These are phyloP conservation scores for Acyrthosiphon pisum DNA, from an alignment of 1,140 invertebrate species.

Conservation along the genomic window DNA sequence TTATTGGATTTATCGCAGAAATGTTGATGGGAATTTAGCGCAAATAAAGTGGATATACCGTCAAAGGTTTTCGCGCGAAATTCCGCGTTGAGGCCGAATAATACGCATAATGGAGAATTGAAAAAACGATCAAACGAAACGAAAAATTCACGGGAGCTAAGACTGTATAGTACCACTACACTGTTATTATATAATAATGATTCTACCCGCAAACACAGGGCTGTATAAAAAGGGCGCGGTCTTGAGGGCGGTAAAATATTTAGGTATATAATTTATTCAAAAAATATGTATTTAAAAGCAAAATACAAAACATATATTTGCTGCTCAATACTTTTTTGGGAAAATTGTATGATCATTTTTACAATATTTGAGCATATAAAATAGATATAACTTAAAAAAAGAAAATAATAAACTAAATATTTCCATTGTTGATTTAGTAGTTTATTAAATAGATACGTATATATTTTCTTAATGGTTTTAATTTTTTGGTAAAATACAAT, in stretches of 20 bases:
- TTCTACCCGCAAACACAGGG: not conserved
- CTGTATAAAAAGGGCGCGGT: not conserved
- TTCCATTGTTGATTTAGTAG: too few species aligned
- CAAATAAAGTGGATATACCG: not conserved
- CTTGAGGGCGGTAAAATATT: not conserved
- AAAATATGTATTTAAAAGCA: not conserved
- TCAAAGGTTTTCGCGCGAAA: not conserved
- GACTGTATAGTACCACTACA: not conserved
- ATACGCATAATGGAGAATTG: not conserved
- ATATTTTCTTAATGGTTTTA: not conserved
- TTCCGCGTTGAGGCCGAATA: not conserved
- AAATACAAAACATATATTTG: not conserved
- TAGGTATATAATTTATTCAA: not conserved
- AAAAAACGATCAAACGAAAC: not conserved
- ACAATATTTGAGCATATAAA: not conserved
- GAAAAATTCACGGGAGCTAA: not conserved
- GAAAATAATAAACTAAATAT: not conserved
- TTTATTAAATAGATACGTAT: not conserved
- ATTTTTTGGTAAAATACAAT: not conserved
- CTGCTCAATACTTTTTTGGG: not conserved
- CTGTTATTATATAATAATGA: not conserved
- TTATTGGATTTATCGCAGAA: not conserved
- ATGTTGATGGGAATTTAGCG: not conserved
- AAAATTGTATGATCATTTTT: not conserved
- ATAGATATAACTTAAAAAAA: not conserved